phyloP scores from a whole-genome alignment of 2,797 vertebrate genomes.

The Microcaecilia unicolor region DNA sequence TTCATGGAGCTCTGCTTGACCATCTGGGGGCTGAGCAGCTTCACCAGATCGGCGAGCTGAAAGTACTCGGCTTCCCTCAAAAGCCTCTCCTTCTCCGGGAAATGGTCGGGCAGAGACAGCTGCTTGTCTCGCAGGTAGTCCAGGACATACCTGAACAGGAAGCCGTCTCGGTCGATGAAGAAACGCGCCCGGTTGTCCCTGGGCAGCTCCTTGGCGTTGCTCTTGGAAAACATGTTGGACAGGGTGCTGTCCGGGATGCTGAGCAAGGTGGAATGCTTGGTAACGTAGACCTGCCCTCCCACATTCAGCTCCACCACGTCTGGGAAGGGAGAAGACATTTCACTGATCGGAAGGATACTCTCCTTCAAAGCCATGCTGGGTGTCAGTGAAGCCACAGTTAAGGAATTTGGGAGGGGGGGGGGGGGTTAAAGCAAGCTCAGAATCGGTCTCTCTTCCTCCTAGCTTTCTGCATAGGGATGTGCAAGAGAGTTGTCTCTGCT shows the following conservation, averaged over 20 bases:
- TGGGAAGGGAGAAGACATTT: slow-evolving; percentile 68
- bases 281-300: slow-evolving; percentile 81
- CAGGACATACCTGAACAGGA: slow-evolving; percentile 80
- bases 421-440: no score
- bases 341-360: slow-evolving; percentile 73
- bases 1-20: slow-evolving; percentile 62
- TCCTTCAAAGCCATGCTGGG: slow-evolving; percentile 79
- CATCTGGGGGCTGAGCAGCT: slow-evolving; percentile 63
- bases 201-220: slow-evolving; percentile 61
- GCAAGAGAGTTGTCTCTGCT: no score
- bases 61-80: slow-evolving; percentile 76
- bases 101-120: slow-evolving; percentile 76
- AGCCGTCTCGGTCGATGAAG: slow-evolving; percentile 82
- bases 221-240: slow-evolving; percentile 66
- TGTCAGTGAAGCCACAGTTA: not conserved
- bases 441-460: no score
- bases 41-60: slow-evolving; percentile 63
- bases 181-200: slow-evolving; percentile 76
- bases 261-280: slow-evolving; percentile 71
- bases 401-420: not conserved
- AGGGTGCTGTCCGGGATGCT: slow-evolving; percentile 75
- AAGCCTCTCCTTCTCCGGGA: slow-evolving; percentile 77
- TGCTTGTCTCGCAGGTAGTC: slow-evolving; percentile 77
- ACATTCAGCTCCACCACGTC: slow-evolving; percentile 83
- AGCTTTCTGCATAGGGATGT: no score